Evolutionary conservation across 1,140 invertebrate species (phyloP).

Genomic region (Drosophila grimshawi): DNA sequence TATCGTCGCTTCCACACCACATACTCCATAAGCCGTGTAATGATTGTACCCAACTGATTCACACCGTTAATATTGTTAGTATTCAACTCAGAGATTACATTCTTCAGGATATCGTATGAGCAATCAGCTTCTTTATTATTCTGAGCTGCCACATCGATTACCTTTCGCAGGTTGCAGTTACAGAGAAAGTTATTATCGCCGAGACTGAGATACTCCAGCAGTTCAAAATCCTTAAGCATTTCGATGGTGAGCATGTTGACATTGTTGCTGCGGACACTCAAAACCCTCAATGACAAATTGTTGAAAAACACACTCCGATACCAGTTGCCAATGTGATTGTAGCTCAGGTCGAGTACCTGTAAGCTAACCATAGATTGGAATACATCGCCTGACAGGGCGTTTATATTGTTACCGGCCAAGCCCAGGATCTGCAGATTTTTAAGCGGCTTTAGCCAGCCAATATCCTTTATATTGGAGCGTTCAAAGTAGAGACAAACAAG

Average conservation of each 20-base stretch:
- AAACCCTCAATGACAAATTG: conserved; percentile 81
- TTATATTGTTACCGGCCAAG: conserved; percentile 85
- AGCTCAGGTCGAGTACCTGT: conserved; percentile 85
- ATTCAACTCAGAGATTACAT: background rate
- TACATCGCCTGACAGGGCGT: conserved; percentile 48
- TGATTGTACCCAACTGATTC: conserved; percentile 1
- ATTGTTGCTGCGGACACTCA: conserved; percentile 85
- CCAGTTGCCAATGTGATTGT: conserved; percentile 86
- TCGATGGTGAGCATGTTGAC: conserved; percentile 85
- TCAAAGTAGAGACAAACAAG: conserved; percentile 85
- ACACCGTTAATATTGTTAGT: conserved; percentile 23
- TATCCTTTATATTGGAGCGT: conserved; percentile 77
- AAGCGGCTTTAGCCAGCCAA: conserved; percentile 81
- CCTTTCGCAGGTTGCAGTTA: conserved; percentile 85
- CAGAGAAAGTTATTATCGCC: conserved; percentile 86
- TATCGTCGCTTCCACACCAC: conserved; percentile 54
- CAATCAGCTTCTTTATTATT: conserved; percentile 74
- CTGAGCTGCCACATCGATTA: conserved; percentile 84
- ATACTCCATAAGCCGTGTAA: conserved; percentile 21
- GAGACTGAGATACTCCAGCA: conserved; percentile 82
- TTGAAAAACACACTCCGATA: conserved; percentile 78
- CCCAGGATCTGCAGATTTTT: conserved; percentile 84
- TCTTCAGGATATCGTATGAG: conserved; percentile 38
- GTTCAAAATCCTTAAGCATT: conserved; percentile 85
- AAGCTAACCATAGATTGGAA: conserved; percentile 81